phyloP scores from a whole-genome alignment of 2,888 invertebrate genomes.

The Luperina testacea region DNA sequence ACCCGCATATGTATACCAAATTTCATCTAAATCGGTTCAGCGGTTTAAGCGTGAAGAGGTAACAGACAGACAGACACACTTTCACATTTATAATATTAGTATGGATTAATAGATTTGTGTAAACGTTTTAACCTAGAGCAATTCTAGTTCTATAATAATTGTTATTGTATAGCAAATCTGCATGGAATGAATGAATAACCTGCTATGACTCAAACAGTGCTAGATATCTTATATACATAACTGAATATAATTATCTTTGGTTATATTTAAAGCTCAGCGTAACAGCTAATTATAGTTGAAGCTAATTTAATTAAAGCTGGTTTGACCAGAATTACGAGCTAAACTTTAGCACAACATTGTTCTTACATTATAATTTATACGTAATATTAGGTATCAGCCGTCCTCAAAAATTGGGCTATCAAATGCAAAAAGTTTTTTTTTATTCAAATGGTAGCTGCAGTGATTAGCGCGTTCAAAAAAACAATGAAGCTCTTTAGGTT shows the following conservation, averaged over 20 bases:
- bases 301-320: conserved; percentile 17
- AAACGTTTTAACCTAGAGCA: neutral
- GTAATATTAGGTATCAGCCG: too few species aligned
- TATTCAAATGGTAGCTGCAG: neutral
- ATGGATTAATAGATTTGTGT: neutral
- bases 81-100: too few species aligned
- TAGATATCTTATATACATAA: neutral
- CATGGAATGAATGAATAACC: conserved; percentile 20
- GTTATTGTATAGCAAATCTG: conserved; percentile 6
- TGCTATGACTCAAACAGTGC: conserved; percentile 32
- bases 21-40: too few species aligned
- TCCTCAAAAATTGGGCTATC: too few species aligned
- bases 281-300: neutral
- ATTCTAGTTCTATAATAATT: conserved; percentile 10
- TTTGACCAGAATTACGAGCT: conserved; percentile 2
- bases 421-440: neutral
- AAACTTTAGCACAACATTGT: neutral
- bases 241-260: conserved; percentile 9
- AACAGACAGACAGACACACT: too few species aligned
- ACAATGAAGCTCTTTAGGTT: too few species aligned
- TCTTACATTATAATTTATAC: neutral
- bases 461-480: neutral
- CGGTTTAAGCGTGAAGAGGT: too few species aligned
- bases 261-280: conserved; percentile 4
- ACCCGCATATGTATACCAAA: too few species aligned